A percentile compares a stretch with the other conserved stretches of the same genome.
These are phyloP conservation scores for Galerucella pusilla DNA, from an alignment of 2,888 invertebrate species.

Conservation along the genomic window DNA sequence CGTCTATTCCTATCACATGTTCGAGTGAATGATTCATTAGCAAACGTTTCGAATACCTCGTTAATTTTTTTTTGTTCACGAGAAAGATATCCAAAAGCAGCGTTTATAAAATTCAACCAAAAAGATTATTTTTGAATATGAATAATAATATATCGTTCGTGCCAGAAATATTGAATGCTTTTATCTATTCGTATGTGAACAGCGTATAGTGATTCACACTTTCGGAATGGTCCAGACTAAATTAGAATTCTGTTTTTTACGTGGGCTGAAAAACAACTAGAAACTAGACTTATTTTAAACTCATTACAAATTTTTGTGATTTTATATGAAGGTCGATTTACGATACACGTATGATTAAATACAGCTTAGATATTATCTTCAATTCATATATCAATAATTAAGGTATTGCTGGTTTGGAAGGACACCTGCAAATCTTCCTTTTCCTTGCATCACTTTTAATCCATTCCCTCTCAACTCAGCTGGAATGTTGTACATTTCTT, in stretches of 20 bases:
- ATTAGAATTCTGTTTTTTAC: conserved; percentile 49
- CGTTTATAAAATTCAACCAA: conserved; percentile 9
- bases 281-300: conserved; percentile 29
- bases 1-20: too few relatives aligned
- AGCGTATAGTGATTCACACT: conserved; percentile 49
- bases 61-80: neutral
- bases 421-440: too few relatives aligned
- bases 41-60: too few relatives aligned
- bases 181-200: conserved; percentile 43
- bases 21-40: too few relatives aligned
- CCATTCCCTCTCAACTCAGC: too few relatives aligned
- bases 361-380: too few relatives aligned
- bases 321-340: neutral
- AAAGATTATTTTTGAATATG: conserved; percentile 49
- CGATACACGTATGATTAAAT: neutral
- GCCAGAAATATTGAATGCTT: conserved; percentile 48
- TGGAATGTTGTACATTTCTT: too few relatives aligned
- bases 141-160: conserved; percentile 53
- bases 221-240: conserved; percentile 46
- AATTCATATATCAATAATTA: too few relatives aligned
- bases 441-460: too few relatives aligned
- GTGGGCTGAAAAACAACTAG: conserved; percentile 54
- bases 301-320: conserved; percentile 16
- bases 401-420: too few relatives aligned
- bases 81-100: conserved; percentile 8